phyloP scores from a whole-genome alignment of 1,140 invertebrate species.

The Caenorhabditis brenneri region DNA sequence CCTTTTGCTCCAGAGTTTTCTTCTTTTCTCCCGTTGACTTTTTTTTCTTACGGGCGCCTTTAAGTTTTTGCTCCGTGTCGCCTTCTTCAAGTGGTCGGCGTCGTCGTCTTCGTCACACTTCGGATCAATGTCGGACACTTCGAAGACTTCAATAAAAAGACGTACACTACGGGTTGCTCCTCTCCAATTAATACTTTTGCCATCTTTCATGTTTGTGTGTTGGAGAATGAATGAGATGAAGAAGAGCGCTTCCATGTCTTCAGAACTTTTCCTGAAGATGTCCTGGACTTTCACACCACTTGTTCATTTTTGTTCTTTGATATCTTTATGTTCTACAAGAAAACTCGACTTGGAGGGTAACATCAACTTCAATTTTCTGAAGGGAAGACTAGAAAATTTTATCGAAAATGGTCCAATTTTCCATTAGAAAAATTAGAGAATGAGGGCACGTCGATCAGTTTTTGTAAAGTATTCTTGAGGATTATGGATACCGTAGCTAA shows the following conservation, averaged over 20 bases:
- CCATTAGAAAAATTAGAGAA: no score
- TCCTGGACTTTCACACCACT: background rate
- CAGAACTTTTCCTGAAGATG: background rate
- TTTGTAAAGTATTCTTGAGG: no score
- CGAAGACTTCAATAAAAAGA: constrained; percentile 38
- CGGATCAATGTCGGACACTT: constrained; percentile 41
- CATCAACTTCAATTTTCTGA: no score
- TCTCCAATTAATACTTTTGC: constrained; percentile 42
- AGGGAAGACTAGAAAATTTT: no score
- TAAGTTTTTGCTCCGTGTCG: background rate
- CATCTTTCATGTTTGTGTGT: constrained; percentile 39
- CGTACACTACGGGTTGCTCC: background rate
- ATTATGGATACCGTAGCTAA: no score
- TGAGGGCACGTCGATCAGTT: no score
- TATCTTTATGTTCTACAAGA: no score
- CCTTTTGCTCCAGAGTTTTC: background rate
- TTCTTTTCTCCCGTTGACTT: background rate
- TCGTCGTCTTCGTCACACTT: constrained; percentile 1
- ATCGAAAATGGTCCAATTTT: no score
- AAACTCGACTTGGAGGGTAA: no score
- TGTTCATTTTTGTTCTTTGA: background rate
- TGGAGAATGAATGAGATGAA: background rate
- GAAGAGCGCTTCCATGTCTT: background rate
- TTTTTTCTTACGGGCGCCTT: background rate
- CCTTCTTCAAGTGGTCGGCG: constrained; percentile 24